Percentiles rank a stretch among this genome's conserved stretches.
phyloP scores from a whole-genome alignment of 2,888 invertebrate species.

The Alsophila aescularia region DNA sequence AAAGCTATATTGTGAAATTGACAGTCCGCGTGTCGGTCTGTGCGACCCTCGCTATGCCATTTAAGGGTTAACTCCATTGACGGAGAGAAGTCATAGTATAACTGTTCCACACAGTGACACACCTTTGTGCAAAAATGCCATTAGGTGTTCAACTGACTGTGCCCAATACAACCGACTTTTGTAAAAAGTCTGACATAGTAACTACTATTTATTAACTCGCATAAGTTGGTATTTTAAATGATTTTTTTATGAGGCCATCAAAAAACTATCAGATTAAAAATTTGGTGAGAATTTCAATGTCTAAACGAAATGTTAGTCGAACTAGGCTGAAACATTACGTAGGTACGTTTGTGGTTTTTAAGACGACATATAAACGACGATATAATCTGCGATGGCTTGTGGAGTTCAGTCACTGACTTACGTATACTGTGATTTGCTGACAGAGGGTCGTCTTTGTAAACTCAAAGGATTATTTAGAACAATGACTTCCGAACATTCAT shows the following conservation, averaged over 20 bases:
- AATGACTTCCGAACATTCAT: constrained; percentile 73
- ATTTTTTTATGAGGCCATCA: too few relatives aligned
- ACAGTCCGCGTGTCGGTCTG: constrained; percentile 75
- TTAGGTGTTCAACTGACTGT: not conserved
- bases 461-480: constrained; percentile 76
- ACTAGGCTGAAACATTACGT: too few relatives aligned
- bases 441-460: constrained; percentile 76
- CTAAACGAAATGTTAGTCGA: too few relatives aligned
- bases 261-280: too few relatives aligned
- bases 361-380: too few relatives aligned
- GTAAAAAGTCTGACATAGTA: too few relatives aligned
- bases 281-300: too few relatives aligned
- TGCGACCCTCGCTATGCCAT: constrained; percentile 59
- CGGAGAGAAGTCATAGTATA: not conserved
- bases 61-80: constrained; percentile 67
- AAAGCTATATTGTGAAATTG: constrained; percentile 79
- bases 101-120: not conserved
- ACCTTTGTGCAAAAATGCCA: not conserved
- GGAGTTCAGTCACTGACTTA: constrained; percentile 6
- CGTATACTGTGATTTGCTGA: constrained; percentile 31
- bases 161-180: too few relatives aligned
- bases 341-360: too few relatives aligned
- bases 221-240: too few relatives aligned
- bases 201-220: too few relatives aligned
- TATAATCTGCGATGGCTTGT: not conserved